Base-by-base conservation (phyloP, 2,113 vertebrate species). In the Tragelaphus strepsiceros region DNA sequence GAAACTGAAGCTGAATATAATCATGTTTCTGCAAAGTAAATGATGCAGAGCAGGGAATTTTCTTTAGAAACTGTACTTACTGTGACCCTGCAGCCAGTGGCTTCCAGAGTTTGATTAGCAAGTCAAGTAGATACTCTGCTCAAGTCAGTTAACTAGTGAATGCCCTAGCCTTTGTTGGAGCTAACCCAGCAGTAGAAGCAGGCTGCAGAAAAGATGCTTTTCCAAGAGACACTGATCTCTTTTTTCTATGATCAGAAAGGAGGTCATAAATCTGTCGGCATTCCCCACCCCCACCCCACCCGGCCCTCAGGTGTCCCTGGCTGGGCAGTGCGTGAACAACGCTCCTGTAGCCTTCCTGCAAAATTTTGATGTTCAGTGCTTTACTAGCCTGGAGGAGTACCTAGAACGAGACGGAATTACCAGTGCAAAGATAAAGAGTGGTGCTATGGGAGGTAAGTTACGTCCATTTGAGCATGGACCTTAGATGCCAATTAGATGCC, bases 291-390 rank as follows among this genome's bases (percentile, higher is more conserved):
- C 26, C 39, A 39, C 39, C 12, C 9, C 6, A n/a, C 35, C 16
- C 24, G 2, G 1, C 28, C 61, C 30, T 1, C 96, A 99, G 99
- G 98, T 67, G 49, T 99, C 99, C 92, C 3, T 99, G 95, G 95
- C 97, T 7, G 99, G 99, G 0, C 99, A 98, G 56, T 99, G 99
- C 97, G 61, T 98, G 39, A 98, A 97, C 61, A 98, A 94, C 35
- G 99, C 99, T 28, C 99, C 99, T 0, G 99, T 99, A 53, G 99
- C 99, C 0, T 99, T 99, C 98, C 99, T 99, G 90, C 98, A 98
- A 95, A 98, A 99, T 92, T 99, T 99, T 21, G 97, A 99, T 32
- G 92, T 97, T 1, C 91, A 78, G 3, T 99, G 99, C 95, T 62
- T 97, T 10, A 98, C 92, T 26, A 17, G 1, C 53, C 84, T 99